Percentiles rank a stretch among this genome's conserved stretches.
These are phyloP conservation scores for Phengaris alcon DNA, from an alignment of 2,888 invertebrate species.

Conservation along the genomic window DNA sequence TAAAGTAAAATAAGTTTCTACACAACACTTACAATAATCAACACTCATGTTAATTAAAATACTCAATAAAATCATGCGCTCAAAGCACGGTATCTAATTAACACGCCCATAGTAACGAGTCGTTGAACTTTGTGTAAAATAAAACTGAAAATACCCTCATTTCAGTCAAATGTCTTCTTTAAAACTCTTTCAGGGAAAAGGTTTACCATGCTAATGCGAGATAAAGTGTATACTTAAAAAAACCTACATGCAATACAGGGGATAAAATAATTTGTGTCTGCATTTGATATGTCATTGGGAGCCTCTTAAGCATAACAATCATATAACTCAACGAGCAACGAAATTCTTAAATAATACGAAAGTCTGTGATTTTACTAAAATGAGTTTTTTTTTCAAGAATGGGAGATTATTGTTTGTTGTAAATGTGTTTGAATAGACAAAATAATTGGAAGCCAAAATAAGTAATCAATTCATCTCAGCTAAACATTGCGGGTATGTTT, in stretches of 20 bases:
- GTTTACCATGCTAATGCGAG: no score
- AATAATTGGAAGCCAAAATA: background rate
- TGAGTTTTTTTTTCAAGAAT: background rate
- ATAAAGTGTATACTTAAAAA: background rate
- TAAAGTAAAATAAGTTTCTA: conserved; percentile 59
- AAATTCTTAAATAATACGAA: conserved; percentile 26
- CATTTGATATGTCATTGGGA: background rate
- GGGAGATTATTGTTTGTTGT: background rate
- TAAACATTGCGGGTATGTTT: conserved; percentile 1
- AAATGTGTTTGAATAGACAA: background rate
- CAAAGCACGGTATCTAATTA: conserved; percentile 68
- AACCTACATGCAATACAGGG: background rate
- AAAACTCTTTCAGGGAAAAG: no score
- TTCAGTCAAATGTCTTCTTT: conserved; percentile 23
- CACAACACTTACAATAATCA: conserved; percentile 62
- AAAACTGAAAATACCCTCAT: conserved; percentile 50
- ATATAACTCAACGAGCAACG: background rate
- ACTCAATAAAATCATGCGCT: conserved; percentile 70
- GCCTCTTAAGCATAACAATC: background rate
- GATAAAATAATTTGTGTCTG: no score
- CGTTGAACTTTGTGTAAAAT: conserved; percentile 42
- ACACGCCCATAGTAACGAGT: conserved; percentile 42
- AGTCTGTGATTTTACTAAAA: conserved; percentile 30
- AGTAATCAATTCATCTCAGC: background rate
- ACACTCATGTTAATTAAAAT: conserved; percentile 61